These are phyloP conservation scores for Gastrophysa polygoni DNA, from an alignment of 2,888 invertebrate genomes.

Conservation along the genomic window DNA sequence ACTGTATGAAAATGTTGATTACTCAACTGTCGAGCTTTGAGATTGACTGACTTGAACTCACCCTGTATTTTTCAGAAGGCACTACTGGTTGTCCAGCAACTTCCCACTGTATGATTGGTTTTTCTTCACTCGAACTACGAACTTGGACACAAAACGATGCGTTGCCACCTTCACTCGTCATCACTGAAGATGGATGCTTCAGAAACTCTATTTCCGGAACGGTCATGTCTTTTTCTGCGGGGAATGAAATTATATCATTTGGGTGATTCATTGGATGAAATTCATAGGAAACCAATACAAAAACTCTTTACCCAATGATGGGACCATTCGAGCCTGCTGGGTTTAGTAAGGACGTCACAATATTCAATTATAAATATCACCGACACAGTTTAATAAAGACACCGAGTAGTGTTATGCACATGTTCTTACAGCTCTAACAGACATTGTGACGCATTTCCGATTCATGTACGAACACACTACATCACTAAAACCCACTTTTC, in stretches of 20 bases:
- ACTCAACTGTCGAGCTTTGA: too few relatives aligned
- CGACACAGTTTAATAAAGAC: too few relatives aligned
- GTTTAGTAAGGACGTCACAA: too few relatives aligned
- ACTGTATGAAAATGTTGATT: too few relatives aligned
- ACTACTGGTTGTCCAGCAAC: slow-evolving; percentile 57
- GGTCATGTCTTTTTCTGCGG: slow-evolving; percentile 13
- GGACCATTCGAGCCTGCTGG: too few relatives aligned
- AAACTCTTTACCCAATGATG: too few relatives aligned
- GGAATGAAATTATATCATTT: too few relatives aligned
- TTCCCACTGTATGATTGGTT: slow-evolving; percentile 62
- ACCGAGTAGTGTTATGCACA: not conserved
- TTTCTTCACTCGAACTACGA: slow-evolving; percentile 50
- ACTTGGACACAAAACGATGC: slow-evolving; percentile 65
- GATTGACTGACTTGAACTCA: too few relatives aligned
- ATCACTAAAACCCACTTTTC: not conserved
- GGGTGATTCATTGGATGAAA: too few relatives aligned
- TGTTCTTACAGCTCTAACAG: not conserved
- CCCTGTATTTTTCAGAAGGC: slow-evolving; percentile 44
- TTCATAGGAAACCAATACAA: too few relatives aligned
- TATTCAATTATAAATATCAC: too few relatives aligned
- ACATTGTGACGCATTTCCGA: too few relatives aligned
- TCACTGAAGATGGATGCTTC: slow-evolving; percentile 63
- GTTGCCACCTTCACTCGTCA: slow-evolving; percentile 59
- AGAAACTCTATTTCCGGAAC: slow-evolving; percentile 55
- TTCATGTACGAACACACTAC: not conserved